Evolutionary conservation across 2,113 vertebrate genomes (phyloP).

Genomic region (Myotis davidii): DNA sequence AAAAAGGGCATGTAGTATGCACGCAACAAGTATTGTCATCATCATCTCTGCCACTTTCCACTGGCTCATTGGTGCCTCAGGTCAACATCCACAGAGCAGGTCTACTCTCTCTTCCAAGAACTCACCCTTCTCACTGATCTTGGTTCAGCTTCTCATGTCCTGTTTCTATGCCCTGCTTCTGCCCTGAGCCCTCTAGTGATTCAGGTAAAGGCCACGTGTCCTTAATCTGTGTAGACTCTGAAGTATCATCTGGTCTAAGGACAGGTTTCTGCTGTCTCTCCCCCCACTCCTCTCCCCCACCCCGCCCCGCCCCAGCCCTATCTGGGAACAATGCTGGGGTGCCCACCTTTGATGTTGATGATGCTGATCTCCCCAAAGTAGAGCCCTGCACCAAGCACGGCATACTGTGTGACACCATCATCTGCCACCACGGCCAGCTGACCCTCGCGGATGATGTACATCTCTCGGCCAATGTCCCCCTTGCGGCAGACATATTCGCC

Average conservation of each 20-base stretch:
- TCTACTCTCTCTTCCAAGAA: neutral
- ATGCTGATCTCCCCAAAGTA: conserved; percentile 99
- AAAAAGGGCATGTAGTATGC: neutral
- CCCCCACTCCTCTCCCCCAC: fast-evolving
- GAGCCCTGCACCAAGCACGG: conserved; percentile 90
- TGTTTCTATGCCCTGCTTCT: neutral
- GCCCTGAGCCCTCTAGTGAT: neutral
- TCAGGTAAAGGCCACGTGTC: neutral
- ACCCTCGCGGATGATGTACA: conserved; percentile 96
- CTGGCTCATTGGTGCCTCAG: neutral
- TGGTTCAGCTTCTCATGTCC: neutral
- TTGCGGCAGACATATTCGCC: conserved; percentile 95
- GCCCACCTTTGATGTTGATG: conserved; percentile 93
- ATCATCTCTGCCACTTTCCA: neutral
- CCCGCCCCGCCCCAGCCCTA: too few relatives aligned
- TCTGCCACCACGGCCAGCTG: conserved; percentile 93
- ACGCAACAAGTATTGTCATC: neutral
- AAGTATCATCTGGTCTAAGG: neutral
- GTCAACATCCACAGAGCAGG: neutral
- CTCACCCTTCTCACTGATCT: neutral
- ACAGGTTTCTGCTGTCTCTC: neutral
- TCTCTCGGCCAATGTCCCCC: conserved; percentile 94
- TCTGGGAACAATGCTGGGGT: neutral
- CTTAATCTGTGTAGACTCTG: neutral
- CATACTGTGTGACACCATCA: conserved; percentile 91